Evolutionary conservation across 2,888 invertebrate species (phyloP).

Genomic region (Harpagoxenus sublaevis): DNA sequence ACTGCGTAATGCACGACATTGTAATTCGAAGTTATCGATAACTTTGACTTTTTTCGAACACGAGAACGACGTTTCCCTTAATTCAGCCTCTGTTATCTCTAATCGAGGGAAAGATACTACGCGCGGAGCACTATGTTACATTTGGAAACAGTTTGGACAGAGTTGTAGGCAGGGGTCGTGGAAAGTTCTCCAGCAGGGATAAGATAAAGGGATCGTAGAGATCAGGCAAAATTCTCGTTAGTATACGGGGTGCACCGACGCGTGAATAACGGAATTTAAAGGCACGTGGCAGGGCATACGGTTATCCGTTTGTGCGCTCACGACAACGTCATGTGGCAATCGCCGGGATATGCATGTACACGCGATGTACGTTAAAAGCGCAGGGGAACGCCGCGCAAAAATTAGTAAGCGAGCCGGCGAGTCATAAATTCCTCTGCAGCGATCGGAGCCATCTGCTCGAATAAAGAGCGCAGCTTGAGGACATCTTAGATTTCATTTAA

Average conservation of each 20-base stretch:
- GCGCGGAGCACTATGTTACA: neutral
- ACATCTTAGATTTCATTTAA: constrained; percentile 66
- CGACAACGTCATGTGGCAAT: constrained; percentile 66
- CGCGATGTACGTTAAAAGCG: neutral
- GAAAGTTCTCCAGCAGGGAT: neutral
- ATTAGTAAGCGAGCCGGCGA: constrained; percentile 51
- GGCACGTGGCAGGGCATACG: constrained; percentile 71
- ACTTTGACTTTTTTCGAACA: neutral
- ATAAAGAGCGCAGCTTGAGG: constrained; percentile 57
- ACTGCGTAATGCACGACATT: neutral
- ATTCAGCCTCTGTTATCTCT: constrained; percentile 5
- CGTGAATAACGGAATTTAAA: constrained; percentile 45
- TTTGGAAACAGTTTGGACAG: constrained; percentile 29
- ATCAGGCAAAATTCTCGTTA: constrained; percentile 39
- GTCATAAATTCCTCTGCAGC: constrained; percentile 54
- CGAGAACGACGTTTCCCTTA: neutral
- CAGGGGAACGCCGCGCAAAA: constrained; percentile 47
- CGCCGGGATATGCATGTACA: constrained; percentile 34
- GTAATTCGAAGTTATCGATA: neutral
- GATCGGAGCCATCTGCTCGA: constrained; percentile 69
- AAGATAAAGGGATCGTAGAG: constrained; percentile 31
- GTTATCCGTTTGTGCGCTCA: constrained; percentile 18
- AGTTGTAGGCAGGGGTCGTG: constrained; percentile 20
- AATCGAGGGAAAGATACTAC: neutral
- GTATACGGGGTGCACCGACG: constrained; percentile 23